These are phyloP conservation scores for Galerucella pusilla DNA, from an alignment of 2,888 invertebrate genomes.

Conservation along the genomic window DNA sequence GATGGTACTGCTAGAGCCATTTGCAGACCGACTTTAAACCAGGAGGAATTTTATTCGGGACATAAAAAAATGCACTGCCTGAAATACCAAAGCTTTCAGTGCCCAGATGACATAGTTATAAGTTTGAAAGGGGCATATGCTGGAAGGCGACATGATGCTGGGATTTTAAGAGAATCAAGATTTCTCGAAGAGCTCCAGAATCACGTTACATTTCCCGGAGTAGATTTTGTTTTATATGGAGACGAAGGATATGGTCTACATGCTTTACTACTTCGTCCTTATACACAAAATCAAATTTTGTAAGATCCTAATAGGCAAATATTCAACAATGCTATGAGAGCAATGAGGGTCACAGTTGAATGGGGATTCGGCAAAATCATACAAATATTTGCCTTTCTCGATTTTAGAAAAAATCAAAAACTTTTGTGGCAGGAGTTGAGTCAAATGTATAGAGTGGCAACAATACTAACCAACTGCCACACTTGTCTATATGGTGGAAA, in stretches of 20 bases:
- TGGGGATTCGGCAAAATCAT: slow-evolving; percentile 48
- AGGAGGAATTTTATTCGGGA: too few species aligned
- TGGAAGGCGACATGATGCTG: slow-evolving; percentile 17
- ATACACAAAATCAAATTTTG: slow-evolving; percentile 20
- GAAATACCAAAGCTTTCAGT: too few species aligned
- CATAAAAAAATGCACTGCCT: too few species aligned
- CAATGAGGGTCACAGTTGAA: slow-evolving; percentile 40
- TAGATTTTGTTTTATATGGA: slow-evolving; percentile 34
- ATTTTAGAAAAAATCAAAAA: slow-evolving; percentile 38
- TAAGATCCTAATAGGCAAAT: slow-evolving; percentile 30
- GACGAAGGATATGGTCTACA: slow-evolving; percentile 29
- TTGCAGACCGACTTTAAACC: too few species aligned
- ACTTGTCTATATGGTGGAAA: slow-evolving; percentile 31
- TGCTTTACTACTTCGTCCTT: slow-evolving; percentile 35
- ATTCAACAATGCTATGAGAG: slow-evolving; percentile 41
- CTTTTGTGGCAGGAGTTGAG: slow-evolving; percentile 38
- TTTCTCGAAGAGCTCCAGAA: slow-evolving; percentile 27
- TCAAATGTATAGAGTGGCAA: slow-evolving; percentile 32
- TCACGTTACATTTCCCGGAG: slow-evolving; percentile 26
- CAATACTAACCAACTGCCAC: slow-evolving; percentile 44
- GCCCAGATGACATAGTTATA: too few species aligned
- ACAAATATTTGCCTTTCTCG: slow-evolving; percentile 27
- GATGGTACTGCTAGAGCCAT: too few species aligned
- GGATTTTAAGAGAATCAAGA: slow-evolving; percentile 22
- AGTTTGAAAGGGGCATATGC: too few species aligned